Evolutionary conservation across 2,888 invertebrate species (phyloP), one percentile per base, ranked within the genome.

Genomic region (Mythimna lalbum): DNA sequence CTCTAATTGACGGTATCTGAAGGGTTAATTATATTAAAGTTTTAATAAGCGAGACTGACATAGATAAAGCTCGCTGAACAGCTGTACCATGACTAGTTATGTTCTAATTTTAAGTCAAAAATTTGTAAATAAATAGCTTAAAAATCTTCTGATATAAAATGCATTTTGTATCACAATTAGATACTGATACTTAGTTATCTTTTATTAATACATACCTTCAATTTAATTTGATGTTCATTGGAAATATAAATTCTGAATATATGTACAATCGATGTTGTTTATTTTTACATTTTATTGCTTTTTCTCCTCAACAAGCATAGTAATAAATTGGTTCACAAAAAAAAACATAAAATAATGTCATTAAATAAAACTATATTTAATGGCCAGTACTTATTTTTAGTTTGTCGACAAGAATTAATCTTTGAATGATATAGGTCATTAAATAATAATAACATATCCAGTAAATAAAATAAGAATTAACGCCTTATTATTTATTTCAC

Each of bases 251-350:
- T 68, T 71, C 10, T 62, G 63, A 69, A 56, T 60, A 53, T 7
- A 56, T 60, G 50, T 7, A 7, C n/a, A 12, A 14, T 36, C 14
- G 14, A 56, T 55, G 21, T 49, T 62, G 14, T 62, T 33, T 76
- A 80, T 79, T 80, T 79, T 80, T 79, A 72, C 68, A 79, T 80
- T 76, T 79, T 80, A 72, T 21, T 33, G 33, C 53, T 56, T 79
- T 79, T 76, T 72, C 62, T 39, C 36, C 4, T 27, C 62, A 63
- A 43, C 47, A 53, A 63, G 12, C 7, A 19, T n/a, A 56, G 1
- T 9, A 19, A 17, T 56, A 66, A 74, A 64, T 52, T 39, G 5
- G 12, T 1, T 23, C 7, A 59, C 49, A 39, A 36, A 61, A 6
- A 76, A 63, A 73, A 61, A 52, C 21, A 47, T 47, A 52, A 47